These are phyloP conservation scores for Jaculus jaculus DNA, from an alignment of 2,113 vertebrate species.

Conservation along the genomic window DNA sequence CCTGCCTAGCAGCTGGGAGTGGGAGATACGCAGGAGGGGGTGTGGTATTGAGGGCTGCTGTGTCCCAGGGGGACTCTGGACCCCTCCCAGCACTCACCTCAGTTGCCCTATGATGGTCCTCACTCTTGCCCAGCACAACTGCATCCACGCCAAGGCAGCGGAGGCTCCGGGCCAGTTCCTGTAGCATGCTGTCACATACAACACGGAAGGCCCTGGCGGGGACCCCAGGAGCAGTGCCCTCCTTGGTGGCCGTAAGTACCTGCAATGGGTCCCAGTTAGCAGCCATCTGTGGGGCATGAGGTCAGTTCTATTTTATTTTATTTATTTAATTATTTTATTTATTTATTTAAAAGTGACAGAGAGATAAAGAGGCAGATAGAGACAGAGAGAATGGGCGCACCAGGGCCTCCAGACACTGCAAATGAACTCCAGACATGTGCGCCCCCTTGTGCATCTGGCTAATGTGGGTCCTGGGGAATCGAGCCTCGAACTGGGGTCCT, in stretches of 20 bases:
- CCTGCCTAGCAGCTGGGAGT: not conserved
- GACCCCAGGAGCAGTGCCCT: rapidly evolving
- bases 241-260: not conserved
- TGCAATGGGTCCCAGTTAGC: not conserved
- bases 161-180: constrained; percentile 91
- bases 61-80: not conserved
- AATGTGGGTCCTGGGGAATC: no score
- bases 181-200: constrained; percentile 93
- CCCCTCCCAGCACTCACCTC: constrained; percentile 81
- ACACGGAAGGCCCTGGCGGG: constrained; percentile 85
- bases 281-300: not conserved
- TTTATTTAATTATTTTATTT: no score
- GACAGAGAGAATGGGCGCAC: no score
- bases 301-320: not conserved
- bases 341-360: no score
- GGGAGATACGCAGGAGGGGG: not conserved
- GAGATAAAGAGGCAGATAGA: no score
- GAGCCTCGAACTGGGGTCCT: no score
- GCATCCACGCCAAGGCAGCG: constrained; percentile 91
- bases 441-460: no score
- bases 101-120: constrained; percentile 90
- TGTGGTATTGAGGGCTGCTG: not conserved
- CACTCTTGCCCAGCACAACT: constrained; percentile 84
- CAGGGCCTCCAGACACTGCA: no score
- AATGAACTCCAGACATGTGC: no score